Evolutionary conservation across 92 coral and sea anemone species (phyloP), one percentile per base, ranked within the genome.

Genomic region (Metridium senile): DNA sequence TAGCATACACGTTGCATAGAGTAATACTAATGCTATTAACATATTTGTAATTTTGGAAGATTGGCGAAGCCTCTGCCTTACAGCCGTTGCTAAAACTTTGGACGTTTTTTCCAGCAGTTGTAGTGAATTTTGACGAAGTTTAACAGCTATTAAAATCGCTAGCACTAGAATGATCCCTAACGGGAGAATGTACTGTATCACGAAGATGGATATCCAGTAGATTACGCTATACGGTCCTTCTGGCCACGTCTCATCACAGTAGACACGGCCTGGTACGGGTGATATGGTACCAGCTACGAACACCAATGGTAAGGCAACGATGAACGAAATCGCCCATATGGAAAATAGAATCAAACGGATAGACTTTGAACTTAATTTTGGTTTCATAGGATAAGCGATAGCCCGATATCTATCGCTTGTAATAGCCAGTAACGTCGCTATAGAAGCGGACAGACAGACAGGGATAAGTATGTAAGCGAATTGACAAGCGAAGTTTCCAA

Each of bases 361-460:
- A 26, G 79, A 81, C 53, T 56, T 86, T 0, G 89, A 75, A 25
- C 88, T 85, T 23, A 94, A 77, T 29, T 97, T 89, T 0, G 98
- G 98, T 62, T 80, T 87, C 86, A 94, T 86, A 0, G 98, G 98
- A 59, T 81, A 82, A 8, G 93, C 98, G 11, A 93, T 92, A 0
- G 96, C 98, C 26, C 98, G 89, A 82, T 90, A 93, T 28, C 98
- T 77, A 74, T 94, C 98, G 53, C 94, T 85, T 27, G 97, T 94
- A 18, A 94, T 94, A 1, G 95, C 98, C 22, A 94, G 74, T 32
- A 94, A 75, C 25, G 98, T 94, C 9, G 88, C 97, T 13, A 92
- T 86, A 1, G 98, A 94, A 1, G 97, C 92, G 19, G 89, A 84
- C 13, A 94, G 52, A 62, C 93, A 86, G 43, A 92, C 78, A 1